Conservation (phyloP, 2,113 vertebrate species). For the Parus major region DNA sequence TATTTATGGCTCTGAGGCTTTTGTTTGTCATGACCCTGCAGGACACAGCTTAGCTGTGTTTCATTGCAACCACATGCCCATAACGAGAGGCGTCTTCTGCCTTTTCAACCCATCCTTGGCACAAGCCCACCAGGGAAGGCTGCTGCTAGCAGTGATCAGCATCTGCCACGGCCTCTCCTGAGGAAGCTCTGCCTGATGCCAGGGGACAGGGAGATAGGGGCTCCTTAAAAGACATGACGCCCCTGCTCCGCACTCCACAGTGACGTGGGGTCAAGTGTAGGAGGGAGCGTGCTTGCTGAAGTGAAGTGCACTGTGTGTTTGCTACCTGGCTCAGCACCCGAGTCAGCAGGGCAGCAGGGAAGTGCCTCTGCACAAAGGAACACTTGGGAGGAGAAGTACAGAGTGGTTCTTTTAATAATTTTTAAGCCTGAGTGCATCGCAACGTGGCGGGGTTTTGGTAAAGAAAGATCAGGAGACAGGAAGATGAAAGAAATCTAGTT, state of each 20-base stretch:
- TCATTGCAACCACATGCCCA: not conserved
- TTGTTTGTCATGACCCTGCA: not conserved
- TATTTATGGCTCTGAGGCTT: not conserved
- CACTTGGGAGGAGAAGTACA: not conserved
- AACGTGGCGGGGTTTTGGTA: not conserved
- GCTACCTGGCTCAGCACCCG: not conserved
- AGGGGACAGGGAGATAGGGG: not conserved
- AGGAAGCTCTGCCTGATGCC: not conserved
- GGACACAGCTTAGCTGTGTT: not conserved
- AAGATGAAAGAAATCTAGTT: conserved; percentile 8
- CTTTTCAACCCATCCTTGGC: not conserved
- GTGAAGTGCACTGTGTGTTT: not conserved
- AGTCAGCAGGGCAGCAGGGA: not conserved
- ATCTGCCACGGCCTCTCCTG: not conserved
- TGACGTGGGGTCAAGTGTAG: not conserved
- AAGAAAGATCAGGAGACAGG: conserved; percentile 8
- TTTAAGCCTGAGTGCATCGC: conserved; percentile 13
- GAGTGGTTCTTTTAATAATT: not conserved
- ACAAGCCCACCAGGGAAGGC: rapidly evolving
- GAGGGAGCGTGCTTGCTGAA: not conserved
- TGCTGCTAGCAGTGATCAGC: not conserved
- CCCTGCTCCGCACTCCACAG: rapidly evolving
- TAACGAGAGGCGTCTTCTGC: rapidly evolving
- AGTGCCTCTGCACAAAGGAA: not conserved
- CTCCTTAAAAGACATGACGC: rapidly evolving